phyloP scores from a whole-genome alignment of 2,888 invertebrate species.

The Leptogaster cylindrica region DNA sequence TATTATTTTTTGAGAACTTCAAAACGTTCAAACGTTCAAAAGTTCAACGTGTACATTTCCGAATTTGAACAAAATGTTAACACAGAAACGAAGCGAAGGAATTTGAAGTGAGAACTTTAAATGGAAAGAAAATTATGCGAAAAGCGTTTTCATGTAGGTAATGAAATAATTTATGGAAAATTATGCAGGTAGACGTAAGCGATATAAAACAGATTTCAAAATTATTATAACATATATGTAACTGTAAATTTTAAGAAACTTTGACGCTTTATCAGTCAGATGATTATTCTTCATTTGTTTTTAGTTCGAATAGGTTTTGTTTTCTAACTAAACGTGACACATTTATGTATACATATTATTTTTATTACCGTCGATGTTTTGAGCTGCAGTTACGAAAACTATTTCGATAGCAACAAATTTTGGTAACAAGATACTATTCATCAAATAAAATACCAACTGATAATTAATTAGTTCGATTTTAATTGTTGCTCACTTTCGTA shows the following conservation, averaged over 20 bases:
- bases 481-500: background rate
- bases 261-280: slow-evolving; percentile 41
- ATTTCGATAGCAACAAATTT: too few species aligned
- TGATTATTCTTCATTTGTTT: background rate
- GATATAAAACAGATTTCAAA: slow-evolving; percentile 11
- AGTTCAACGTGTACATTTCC: slow-evolving; percentile 8
- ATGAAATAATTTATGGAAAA: slow-evolving; percentile 8
- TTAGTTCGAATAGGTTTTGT: background rate
- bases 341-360: too few species aligned
- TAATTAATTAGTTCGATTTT: background rate
- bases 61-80: slow-evolving; percentile 27
- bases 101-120: slow-evolving; percentile 3
- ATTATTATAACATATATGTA: slow-evolving; percentile 19
- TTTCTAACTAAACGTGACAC: too few species aligned
- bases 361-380: background rate
- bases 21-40: background rate
- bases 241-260: slow-evolving; percentile 37
- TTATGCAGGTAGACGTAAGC: slow-evolving; percentile 10
- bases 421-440: too few species aligned
- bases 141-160: background rate
- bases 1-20: background rate
- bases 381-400: background rate
- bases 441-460: background rate
- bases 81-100: slow-evolving; percentile 23
- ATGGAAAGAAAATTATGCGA: background rate